Evolutionary conservation across 2,888 invertebrate species (phyloP).

Genomic region (Drosophila greeni): DNA sequence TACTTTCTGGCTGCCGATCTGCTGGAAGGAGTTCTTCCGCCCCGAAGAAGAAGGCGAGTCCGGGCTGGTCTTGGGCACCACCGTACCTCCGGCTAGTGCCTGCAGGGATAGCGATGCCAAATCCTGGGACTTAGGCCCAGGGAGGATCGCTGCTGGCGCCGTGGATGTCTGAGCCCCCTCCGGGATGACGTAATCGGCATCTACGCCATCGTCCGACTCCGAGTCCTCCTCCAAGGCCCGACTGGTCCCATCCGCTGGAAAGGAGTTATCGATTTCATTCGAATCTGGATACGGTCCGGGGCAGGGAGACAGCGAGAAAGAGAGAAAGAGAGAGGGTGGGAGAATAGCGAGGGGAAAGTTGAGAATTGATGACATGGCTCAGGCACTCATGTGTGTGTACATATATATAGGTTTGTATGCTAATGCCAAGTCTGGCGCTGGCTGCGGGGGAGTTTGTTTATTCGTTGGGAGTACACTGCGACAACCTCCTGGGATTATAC

Average conservation of each 20-base stretch:
- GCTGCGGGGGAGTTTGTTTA: slow-evolving; percentile 26
- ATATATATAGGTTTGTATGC: slow-evolving; percentile 20
- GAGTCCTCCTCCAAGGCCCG: slow-evolving; percentile 21
- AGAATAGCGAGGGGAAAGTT: slow-evolving; percentile 15
- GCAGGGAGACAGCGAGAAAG: not conserved
- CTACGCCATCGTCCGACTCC: slow-evolving; percentile 47
- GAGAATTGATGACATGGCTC: slow-evolving; percentile 39
- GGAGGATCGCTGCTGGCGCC: slow-evolving; percentile 13
- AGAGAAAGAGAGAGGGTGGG: not conserved
- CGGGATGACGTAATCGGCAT: slow-evolving; percentile 60
- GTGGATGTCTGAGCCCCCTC: slow-evolving; percentile 32
- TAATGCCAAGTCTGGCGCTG: slow-evolving; percentile 18
- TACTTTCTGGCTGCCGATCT: slow-evolving; percentile 70
- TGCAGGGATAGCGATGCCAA: slow-evolving; percentile 73
- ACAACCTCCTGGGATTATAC: slow-evolving; percentile 16
- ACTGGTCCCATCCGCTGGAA: slow-evolving; percentile 37
- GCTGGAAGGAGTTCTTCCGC: slow-evolving; percentile 61
- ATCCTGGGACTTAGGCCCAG: slow-evolving; percentile 46
- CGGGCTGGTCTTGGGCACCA: slow-evolving; percentile 26
- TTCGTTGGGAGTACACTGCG: slow-evolving; percentile 24
- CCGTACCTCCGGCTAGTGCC: slow-evolving; percentile 41
- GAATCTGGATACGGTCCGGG: slow-evolving; percentile 55
- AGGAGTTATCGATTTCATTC: slow-evolving; percentile 73
- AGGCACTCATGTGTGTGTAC: slow-evolving; percentile 17
- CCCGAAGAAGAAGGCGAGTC: slow-evolving; percentile 40